Conservation (phyloP, 1,140 invertebrate species). For the Diorhabda sublineata region DNA sequence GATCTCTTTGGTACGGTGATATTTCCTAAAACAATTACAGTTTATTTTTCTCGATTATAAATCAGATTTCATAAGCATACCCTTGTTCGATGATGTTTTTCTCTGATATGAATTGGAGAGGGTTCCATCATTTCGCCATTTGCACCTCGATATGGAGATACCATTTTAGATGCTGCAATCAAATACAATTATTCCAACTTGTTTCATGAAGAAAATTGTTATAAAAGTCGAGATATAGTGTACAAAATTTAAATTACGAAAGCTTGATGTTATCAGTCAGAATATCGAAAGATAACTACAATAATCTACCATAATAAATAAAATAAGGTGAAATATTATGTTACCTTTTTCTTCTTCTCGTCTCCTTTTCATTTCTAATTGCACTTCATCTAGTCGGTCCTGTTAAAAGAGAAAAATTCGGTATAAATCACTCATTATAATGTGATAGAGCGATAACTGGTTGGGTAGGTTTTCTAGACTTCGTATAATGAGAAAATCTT, state of each 20-base stretch:
- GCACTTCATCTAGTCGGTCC: conserved; percentile 66
- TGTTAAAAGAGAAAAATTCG: conserved; percentile 31
- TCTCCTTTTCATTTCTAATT: conserved; percentile 65
- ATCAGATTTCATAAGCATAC: conserved; percentile 3
- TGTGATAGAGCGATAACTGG: neutral
- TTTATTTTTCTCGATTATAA: conserved; percentile 7
- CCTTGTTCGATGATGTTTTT: conserved; percentile 57
- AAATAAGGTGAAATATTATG: neutral
- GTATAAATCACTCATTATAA: conserved; percentile 15
- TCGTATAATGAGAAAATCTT: neutral
- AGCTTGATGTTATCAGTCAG: too few species aligned
- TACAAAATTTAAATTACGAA: too few species aligned
- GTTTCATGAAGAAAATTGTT: too few species aligned
- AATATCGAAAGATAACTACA: neutral
- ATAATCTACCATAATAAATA: conserved; percentile 21
- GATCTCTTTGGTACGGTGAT: conserved; percentile 61
- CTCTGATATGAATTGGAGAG: conserved; percentile 39
- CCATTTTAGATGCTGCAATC: conserved; percentile 45
- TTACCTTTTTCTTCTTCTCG: conserved; percentile 72
- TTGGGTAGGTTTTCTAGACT: too few species aligned
- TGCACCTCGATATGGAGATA: conserved; percentile 56
- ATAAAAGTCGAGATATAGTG: too few species aligned
- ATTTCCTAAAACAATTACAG: conserved; percentile 58
- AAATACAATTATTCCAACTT: neutral
- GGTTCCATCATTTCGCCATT: conserved; percentile 56